phyloP scores from a whole-genome alignment of 2,888 invertebrate species.

The Scaptomyza reducta region DNA sequence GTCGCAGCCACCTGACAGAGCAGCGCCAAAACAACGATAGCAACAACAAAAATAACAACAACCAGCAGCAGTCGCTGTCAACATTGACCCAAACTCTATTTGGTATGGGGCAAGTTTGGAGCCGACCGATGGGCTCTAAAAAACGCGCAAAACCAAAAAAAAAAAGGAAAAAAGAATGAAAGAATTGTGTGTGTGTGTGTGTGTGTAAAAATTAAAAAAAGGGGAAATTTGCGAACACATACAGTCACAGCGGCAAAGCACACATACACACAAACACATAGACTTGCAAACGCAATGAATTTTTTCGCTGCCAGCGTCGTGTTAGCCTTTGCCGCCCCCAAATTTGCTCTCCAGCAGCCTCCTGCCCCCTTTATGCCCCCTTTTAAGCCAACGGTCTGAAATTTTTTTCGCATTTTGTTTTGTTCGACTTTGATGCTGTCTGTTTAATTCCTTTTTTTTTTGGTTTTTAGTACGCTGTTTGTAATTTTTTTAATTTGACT shows the following conservation, averaged over 20 bases:
- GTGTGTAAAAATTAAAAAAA: conserved; percentile 69
- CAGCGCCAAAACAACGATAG: conserved; percentile 65
- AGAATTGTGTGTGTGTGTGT: conserved; percentile 30
- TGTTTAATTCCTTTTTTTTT: conserved; percentile 30
- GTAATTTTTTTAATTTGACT: conserved; percentile 48
- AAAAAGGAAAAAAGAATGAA: conserved; percentile 8
- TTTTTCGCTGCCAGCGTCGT: conserved; percentile 67
- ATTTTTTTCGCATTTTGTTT: conserved; percentile 66
- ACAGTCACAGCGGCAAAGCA: conserved; percentile 16
- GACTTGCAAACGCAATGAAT: conserved; percentile 62
- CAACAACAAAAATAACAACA: conserved; percentile 36
- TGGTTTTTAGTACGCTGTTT: conserved; percentile 18
- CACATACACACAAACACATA: conserved; percentile 49
- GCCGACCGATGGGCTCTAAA: conserved; percentile 71
- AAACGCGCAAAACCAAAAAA: conserved; percentile 71
- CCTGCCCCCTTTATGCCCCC: conserved; percentile 17
- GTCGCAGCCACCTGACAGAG: conserved; percentile 75
- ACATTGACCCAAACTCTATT: conserved; percentile 77
- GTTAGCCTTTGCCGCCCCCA: conserved; percentile 76
- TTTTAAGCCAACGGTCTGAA: conserved; percentile 29
- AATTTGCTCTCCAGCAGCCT: conserved; percentile 47
- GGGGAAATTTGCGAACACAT: conserved; percentile 74
- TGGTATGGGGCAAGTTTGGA: conserved; percentile 48
- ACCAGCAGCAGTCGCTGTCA: conserved; percentile 57
- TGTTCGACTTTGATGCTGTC: conserved; percentile 74